Evolutionary conservation across 1,140 invertebrate genomes (phyloP), one percentile per base, ranked within the genome.

Genomic region (Potamilus streckersoni): DNA sequence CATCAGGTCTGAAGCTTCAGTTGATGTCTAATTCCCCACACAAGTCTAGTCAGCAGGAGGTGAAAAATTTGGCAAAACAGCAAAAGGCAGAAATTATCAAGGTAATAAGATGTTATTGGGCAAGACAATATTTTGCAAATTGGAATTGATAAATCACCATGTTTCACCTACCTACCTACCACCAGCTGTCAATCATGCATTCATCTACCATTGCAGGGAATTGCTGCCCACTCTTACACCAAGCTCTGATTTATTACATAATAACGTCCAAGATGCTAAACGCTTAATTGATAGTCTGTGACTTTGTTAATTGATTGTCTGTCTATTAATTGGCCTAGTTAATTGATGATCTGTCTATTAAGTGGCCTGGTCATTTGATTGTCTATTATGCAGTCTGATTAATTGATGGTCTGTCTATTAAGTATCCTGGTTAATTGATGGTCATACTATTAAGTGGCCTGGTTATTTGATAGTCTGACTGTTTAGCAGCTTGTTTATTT

Each of bases 11-110:
- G 1, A 78, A 71, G 69, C 71, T 84, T 8, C 81, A 85, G 38
- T 64, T 85, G 6, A 27, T 84, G 2, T 80, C 71, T 23, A 82
- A 80, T 59, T 65, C 67, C 58, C 70, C 78, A 55, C 60, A 72
- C 56, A 73, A 63, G 58, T 60, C 75, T 49, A 58, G 60, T n/a
- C 62, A 31, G 19, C 14, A 38, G 19, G 57, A 55, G 31, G 56
- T 73, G 69, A 69, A 80, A 19, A 71, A 78, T 62, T 49, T 68
- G 38, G 64, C 71, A 15, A 82, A 78, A 59, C 71, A 79, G 75
- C 75, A 80, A 23, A 83, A 81, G 68, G 78, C 82, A 61, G 69
- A 74, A 49, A 83, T 85, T 15, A 80, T 85, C 19, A 78, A 85
- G 78, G 82, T 85, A 64, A 68, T 16, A 0, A 27, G 20, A 20